Base-by-base conservation (phyloP, 2,888 invertebrate genomes). In the Erpobdella octoculata region DNA sequence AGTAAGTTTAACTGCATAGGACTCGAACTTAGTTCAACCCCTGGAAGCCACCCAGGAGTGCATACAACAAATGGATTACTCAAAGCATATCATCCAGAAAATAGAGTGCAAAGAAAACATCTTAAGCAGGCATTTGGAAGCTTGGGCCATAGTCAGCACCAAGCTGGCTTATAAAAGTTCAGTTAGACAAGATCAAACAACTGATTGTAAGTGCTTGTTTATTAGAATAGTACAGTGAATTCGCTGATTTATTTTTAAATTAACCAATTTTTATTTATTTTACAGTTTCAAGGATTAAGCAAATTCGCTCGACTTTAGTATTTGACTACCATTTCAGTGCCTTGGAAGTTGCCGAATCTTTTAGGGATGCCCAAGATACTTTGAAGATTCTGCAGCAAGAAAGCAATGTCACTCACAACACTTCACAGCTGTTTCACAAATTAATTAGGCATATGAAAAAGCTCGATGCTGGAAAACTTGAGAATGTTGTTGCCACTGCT, bases 51-150 rank as follows among this genome's bases (percentile, higher is more conserved):
- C 84, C 2, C 87, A 90, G 78, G 86, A 86, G 74, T 87, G 89
- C 59, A 88, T 88, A 75, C 88, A 89, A 74, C 87, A 87, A 73
- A 85, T 90, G 73, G 88, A 88, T 80, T 71, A 71, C 15, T 85
- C 86, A 28, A 89, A 89, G 2, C 83, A 89, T 18, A 85, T 91
- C 66, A n/a, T 88, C 89, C 41, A 84, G 84, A 15, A 91, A 92
- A 80, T 86, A 87, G 69, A 91, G 91, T 81, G 83, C 88, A 21
- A 89, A 89, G 84, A 85, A 87, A 62, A 91, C 91, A 0, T 91
- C 84, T 89, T 90, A 53, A 80, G 80, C 41, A 79, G 81, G 2
- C 78, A 80, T 25, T 83, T 81, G 71, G 86, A 86, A 9, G 85
- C 85, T 8, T 76, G 80, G 15, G 85, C 85, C 5, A 79, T 79